phyloP scores from a whole-genome alignment of 2,888 invertebrate species.

The Chymomyza amoena region DNA sequence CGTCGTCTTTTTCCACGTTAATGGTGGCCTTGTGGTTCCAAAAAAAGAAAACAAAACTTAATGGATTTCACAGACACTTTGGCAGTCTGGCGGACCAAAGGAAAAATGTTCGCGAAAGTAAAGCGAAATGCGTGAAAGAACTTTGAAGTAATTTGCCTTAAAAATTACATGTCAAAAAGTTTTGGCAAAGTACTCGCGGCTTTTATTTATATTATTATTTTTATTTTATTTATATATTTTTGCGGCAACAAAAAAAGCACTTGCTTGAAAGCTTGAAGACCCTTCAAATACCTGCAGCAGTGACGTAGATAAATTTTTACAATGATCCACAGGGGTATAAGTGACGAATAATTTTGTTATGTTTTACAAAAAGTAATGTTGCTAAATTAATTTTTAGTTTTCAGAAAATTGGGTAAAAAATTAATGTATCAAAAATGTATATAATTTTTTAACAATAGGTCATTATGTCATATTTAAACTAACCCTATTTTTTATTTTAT shows the following conservation, averaged over 20 bases:
- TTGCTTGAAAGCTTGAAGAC: constrained; percentile 38
- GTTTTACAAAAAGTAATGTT: not conserved
- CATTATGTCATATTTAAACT: too few relatives aligned
- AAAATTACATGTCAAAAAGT: constrained; percentile 39
- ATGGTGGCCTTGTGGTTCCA: constrained; percentile 22
- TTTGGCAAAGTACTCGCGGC: constrained; percentile 8
- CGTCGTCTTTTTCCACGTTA: constrained; percentile 35
- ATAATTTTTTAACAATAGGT: too few relatives aligned
- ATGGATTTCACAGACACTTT: constrained; percentile 70
- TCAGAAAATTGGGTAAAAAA: too few relatives aligned
- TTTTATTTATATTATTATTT: constrained; percentile 25
- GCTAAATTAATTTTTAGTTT: too few relatives aligned
- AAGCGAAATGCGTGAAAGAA: constrained; percentile 49
- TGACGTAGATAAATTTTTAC: not conserved
- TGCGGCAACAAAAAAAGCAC: constrained; percentile 32
- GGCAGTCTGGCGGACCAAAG: constrained; percentile 38
- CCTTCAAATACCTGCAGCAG: not conserved
- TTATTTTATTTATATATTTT: constrained; percentile 47
- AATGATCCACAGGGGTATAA: not conserved
- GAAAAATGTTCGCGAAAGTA: constrained; percentile 42
- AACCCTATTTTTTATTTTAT: too few relatives aligned
- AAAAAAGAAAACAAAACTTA: constrained; percentile 42
- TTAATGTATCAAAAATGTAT: too few relatives aligned
- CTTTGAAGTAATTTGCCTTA: constrained; percentile 61
- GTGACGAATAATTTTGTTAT: too few relatives aligned